Base-by-base conservation (phyloP, 2,888 invertebrate genomes). In the Sminthurinus aureus region DNA sequence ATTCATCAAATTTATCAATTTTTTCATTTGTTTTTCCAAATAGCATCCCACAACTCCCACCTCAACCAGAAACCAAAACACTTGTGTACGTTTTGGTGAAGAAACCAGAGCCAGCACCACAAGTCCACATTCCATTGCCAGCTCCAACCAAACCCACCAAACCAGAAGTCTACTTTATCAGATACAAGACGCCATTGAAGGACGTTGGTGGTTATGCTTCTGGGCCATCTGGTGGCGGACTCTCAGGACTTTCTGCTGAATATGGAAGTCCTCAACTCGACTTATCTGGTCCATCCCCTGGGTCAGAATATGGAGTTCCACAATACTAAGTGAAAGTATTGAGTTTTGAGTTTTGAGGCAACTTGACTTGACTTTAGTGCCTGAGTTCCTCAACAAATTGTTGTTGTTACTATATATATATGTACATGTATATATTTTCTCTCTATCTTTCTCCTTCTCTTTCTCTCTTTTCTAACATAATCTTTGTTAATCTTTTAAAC, bases 111-210 rank as follows among this genome's bases (percentile, higher is more conserved):
- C 95, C 95, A 85, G 94, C 94, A 86, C 95, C 94, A 88, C 85
- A 96, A 89, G 94, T 96, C 91, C 92, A 93, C 89, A 93, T 96
- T 89, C 96, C 95, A 76, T 93, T 94, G 18, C 92, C 94, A 18
- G 93, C 94, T 0, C 95, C 96, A 79, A 96, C 96, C 80, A 95
- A 95, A 89, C 96, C 96, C 87, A 94, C 94, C 90, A 96, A 96
- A 92, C 96, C 96, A 83, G 96, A 96, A 91, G 96, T 96, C 82
- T 96, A 96, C 93, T 96, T 96, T 93, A 96, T 95, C 93, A 93
- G 94, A 88, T 95, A 95, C 93, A 94, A 94, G 92, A 94, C 94
- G 85, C 87, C 87, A 64, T 84, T 84, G 26, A 81, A 84, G 77
- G 86, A 84, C 13, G 86, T 67, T 26, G 83, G 80, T 24, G 83